Percentiles rank a stretch among this genome's conserved stretches.
phyloP scores from a whole-genome alignment of 2,888 invertebrate species.

The Drosophila birchii region DNA sequence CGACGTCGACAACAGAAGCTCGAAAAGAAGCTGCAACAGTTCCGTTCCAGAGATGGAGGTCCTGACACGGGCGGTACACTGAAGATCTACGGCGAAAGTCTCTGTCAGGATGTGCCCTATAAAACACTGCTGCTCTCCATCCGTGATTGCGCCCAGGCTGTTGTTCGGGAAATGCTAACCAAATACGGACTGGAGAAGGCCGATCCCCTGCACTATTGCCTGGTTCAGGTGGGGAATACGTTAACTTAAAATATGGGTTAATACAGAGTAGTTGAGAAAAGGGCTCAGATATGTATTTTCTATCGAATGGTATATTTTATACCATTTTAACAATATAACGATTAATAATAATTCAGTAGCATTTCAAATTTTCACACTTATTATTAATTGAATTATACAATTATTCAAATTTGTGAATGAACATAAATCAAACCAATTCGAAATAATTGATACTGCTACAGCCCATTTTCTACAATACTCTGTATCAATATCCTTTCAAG shows the following conservation, averaged over 20 bases:
- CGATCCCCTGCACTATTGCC: slow-evolving; percentile 95
- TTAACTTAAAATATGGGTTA: background rate
- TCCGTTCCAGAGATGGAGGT: slow-evolving; percentile 97
- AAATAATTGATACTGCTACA: too few species aligned
- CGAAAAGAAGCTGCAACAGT: slow-evolving; percentile 97
- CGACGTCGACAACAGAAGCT: slow-evolving; percentile 97
- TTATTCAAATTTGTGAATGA: background rate
- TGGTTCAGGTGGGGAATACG: slow-evolving; percentile 92
- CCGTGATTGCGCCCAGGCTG: slow-evolving; percentile 95
- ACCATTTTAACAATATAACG: too few species aligned
- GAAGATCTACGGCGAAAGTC: slow-evolving; percentile 98
- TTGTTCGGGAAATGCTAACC: slow-evolving; percentile 97
- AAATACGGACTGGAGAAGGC: slow-evolving; percentile 97
- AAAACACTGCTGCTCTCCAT: slow-evolving; percentile 98
- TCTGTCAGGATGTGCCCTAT: slow-evolving; percentile 98
- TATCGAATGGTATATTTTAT: background rate
- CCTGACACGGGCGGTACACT: slow-evolving; percentile 96
- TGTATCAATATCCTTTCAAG: background rate
- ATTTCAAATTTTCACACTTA: background rate
- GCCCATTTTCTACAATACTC: background rate
- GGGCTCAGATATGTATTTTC: background rate
- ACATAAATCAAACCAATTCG: background rate
- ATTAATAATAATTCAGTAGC: too few species aligned
- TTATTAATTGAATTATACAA: background rate
- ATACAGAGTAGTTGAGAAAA: background rate